These are phyloP conservation scores for Lumbricus terrestris DNA, from an alignment of 2,888 invertebrate genomes.

Conservation along the genomic window DNA sequence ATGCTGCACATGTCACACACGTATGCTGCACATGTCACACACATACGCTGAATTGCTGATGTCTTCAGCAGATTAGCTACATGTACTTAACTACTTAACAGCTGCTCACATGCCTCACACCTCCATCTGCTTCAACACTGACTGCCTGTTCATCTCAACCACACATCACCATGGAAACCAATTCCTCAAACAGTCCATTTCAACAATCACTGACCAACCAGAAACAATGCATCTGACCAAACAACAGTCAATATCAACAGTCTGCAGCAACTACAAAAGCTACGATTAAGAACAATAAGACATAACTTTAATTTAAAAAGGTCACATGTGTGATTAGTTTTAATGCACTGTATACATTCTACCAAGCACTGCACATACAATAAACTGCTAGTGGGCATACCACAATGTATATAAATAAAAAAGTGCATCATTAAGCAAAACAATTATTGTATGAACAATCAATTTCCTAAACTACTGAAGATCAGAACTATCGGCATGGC, in stretches of 20 bases:
- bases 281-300: not conserved
- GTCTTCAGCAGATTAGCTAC: no score
- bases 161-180: not conserved
- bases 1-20: no score
- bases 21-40: no score
- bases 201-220: no score
- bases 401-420: not conserved
- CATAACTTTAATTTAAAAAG: not conserved
- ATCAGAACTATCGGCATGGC: not conserved
- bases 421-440: not conserved
- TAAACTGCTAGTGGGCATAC: not conserved
- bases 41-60: no score
- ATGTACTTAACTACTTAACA: no score
- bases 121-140: no score
- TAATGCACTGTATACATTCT: not conserved
- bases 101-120: no score
- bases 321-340: conserved; percentile 3
- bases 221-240: not conserved
- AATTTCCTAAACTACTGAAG: conserved; percentile 3
- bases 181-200: not conserved
- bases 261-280: not conserved
- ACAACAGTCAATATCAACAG: not conserved
- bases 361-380: conserved; percentile 3
- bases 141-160: not conserved
- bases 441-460: not conserved